Evolutionary conservation across 2,113 vertebrate genomes (phyloP).

Genomic region (Stomatorhinus ivindoensis): DNA sequence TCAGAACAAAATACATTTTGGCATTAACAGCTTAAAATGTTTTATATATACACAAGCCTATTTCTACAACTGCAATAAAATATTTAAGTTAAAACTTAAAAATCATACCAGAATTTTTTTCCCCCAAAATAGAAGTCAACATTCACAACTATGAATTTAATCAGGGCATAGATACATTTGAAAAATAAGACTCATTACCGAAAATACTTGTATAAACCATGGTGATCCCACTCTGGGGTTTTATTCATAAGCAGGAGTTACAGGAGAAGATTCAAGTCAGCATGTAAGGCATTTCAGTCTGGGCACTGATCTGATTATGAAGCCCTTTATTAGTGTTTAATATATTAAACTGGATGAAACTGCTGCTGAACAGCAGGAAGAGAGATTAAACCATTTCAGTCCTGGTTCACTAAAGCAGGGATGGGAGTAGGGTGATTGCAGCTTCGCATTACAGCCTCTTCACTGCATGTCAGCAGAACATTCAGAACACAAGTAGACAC

Average conservation of each 20-base stretch:
- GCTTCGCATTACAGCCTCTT: neutral
- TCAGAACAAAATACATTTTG: neutral
- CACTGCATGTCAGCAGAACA: neutral
- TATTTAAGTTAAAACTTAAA: neutral
- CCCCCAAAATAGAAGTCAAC: neutral
- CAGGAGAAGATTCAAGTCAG: neutral
- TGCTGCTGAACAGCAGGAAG: neutral
- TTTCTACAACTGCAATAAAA: neutral
- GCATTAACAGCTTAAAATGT: neutral
- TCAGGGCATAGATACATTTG: neutral
- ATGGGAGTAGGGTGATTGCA: neutral
- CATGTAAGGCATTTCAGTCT: neutral
- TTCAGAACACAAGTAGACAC: neutral
- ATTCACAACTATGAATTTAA: neutral
- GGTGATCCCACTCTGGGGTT: neutral
- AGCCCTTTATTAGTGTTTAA: neutral
- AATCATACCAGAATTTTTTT: neutral
- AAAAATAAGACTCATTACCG: neutral
- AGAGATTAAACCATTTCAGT: neutral
- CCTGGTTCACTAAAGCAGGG: neutral
- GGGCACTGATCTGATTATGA: neutral
- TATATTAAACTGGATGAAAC: neutral
- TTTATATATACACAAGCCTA: neutral
- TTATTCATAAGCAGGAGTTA: neutral
- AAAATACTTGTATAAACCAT: neutral